Conservation (phyloP, 2,888 invertebrate species). For the Acleris cristana region DNA sequence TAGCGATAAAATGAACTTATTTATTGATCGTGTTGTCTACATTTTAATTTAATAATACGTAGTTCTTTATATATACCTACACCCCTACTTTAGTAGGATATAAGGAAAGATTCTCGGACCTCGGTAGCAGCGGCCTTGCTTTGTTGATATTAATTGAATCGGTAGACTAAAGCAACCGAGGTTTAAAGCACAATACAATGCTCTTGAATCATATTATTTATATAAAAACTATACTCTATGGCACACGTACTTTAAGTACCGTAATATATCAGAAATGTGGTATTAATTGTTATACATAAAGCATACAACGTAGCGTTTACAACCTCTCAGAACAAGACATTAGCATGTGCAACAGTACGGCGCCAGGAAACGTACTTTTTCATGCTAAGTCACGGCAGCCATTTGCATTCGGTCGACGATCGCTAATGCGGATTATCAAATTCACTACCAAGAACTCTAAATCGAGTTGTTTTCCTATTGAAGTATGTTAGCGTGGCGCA, state of each 20-base stretch:
- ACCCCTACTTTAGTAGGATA: background rate
- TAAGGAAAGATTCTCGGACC: background rate
- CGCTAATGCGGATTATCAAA: conserved; percentile 49
- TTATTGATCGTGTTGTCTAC: conserved; percentile 24
- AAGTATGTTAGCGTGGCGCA: no score
- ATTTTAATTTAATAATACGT: conserved; percentile 13
- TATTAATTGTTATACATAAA: conserved; percentile 4
- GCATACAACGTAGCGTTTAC: conserved; percentile 6
- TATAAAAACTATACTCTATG: no score
- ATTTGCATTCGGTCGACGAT: conserved; percentile 58
- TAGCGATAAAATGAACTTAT: conserved; percentile 24
- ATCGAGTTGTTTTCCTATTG: no score
- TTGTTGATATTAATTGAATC: no score
- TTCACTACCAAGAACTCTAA: no score
- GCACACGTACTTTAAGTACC: no score
- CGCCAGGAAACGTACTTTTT: conserved; percentile 63
- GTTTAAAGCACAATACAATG: no score
- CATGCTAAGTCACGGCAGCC: conserved; percentile 48
- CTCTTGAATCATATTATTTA: no score
- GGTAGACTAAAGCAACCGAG: no score
- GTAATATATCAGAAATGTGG: no score
- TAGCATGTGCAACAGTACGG: conserved; percentile 59
- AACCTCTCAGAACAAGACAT: conserved; percentile 43
- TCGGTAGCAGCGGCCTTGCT: no score
- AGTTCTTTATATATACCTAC: background rate